Evolutionary conservation across 2,797 vertebrate species (phyloP), one percentile per base, ranked within the genome.

Genomic region (Acipenser ruthenus): DNA sequence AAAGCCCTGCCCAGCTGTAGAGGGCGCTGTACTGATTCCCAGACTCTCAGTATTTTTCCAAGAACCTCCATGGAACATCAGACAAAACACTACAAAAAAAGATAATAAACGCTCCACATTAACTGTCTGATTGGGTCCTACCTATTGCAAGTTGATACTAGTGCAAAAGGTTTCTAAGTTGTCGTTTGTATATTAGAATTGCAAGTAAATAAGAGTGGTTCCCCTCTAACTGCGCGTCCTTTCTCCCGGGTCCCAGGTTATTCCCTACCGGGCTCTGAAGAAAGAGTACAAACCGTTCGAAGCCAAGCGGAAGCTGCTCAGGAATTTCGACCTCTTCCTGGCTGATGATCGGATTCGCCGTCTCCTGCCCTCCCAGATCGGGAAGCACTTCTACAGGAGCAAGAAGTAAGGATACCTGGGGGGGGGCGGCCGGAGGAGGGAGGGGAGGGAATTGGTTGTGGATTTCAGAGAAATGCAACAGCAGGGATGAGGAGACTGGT

Each of bases 261-360:
- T 99, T 62, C 88, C 94, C 0, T 88, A 89, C 70, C 89, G 89
- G 66, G 79, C 80, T 9, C 83, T 99, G 63, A 96, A 83, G 79
- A 95, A 83, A 0, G 95, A 99, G 69, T 98, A 97, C 71, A 99
- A 99, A 73, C 82, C 92, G 0, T 95, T 75, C 6, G 95, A 99
- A 84, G 93, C 95, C 4, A 98, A 98, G 72, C 90, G 87, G 0
- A 88, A 87, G 10, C 89, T 99, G 53, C 68, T 98, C 65, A 81
- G 85, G 1, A 95, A 91, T 72, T 99, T 92, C 4, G 84, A 94
- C 69, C 60, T 96, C 68, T 99, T 99, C 71, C 75, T 99, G 2
- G 83, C 93, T 0, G 96, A 99, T 47, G 87, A 85, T 7, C 86
- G 95, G 13, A 79, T 99, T 67, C 85, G 86, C 18, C 88, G 92